These are phyloP conservation scores for cat (Felis catus) DNA, from an alignment of 2,113 vertebrate species.

Conservation along the genomic window DNA sequence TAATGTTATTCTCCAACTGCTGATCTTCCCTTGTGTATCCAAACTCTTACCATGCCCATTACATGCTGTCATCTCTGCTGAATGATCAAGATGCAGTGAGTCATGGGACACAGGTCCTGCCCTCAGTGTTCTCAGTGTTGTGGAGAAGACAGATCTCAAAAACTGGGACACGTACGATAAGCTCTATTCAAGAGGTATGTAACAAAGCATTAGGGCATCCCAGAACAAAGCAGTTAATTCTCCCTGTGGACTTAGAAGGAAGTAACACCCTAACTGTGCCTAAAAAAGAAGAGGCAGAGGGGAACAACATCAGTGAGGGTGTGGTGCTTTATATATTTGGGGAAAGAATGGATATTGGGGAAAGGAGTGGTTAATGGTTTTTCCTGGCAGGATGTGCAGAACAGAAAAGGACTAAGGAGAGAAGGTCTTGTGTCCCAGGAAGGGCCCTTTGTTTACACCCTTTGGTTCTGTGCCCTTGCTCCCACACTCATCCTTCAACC, in stretches of 20 bases:
- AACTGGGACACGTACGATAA: background rate
- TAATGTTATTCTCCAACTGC: background rate
- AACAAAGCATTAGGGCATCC: background rate
- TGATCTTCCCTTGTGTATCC: background rate
- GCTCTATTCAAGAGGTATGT: background rate
- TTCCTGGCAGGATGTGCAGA: background rate
- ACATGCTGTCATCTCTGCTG: background rate
- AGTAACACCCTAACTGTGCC: background rate
- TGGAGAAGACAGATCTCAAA: slow-evolving; percentile 27
- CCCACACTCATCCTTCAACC: background rate
- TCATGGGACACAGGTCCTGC: background rate
- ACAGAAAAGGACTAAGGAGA: background rate
- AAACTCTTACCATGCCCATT: background rate
- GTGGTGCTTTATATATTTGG: background rate
- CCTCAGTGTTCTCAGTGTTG: background rate
- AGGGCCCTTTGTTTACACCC: background rate
- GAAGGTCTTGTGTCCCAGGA: background rate
- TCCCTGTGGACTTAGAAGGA: background rate
- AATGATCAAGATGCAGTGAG: background rate
- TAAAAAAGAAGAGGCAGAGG: background rate
- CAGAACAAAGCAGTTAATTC: slow-evolving; percentile 31
- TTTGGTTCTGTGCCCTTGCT: background rate
- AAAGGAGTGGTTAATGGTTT: background rate
- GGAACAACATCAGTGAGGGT: background rate
- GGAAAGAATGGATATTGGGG: background rate